Evolutionary conservation across 2,113 vertebrate species (phyloP).

Genomic region (Zosterops borbonicus): DNA sequence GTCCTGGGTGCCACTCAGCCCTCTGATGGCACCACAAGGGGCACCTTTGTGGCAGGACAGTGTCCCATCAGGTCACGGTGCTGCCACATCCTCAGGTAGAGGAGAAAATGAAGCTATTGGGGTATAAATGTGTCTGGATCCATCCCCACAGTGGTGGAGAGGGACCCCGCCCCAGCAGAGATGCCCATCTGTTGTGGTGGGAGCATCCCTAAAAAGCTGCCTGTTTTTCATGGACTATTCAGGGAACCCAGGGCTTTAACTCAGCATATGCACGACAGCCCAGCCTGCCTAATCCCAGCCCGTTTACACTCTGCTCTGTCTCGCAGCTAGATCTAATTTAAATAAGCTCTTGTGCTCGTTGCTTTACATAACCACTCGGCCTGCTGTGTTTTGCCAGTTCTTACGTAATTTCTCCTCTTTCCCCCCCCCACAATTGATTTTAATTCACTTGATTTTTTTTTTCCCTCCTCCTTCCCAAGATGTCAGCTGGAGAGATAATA

Average conservation of each 20-base stretch:
- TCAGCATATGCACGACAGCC: not conserved
- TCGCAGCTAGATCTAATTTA: slow-evolving; percentile 43
- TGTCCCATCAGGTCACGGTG: not conserved
- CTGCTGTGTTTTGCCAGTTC: slow-evolving; percentile 35
- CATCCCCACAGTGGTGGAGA: not conserved
- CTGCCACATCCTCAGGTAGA: not conserved
- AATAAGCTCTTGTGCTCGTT: slow-evolving; percentile 47
- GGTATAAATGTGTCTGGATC: not conserved
- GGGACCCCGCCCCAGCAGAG: not conserved
- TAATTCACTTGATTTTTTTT: slow-evolving; percentile 36
- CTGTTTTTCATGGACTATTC: not conserved
- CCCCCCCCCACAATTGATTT: not conserved
- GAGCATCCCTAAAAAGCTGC: not conserved
- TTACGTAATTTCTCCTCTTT: slow-evolving; percentile 57
- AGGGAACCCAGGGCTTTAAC: not conserved
- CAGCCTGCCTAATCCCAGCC: slow-evolving; percentile 30
- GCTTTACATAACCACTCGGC: slow-evolving; percentile 59
- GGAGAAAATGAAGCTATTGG: not conserved
- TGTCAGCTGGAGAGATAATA: slow-evolving; percentile 11
- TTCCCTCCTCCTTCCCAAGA: not conserved
- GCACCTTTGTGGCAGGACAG: not conserved
- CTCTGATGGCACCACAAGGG: not conserved
- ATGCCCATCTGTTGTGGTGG: not conserved
- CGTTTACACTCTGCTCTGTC: not conserved
- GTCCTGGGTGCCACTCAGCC: not conserved